A percentile compares a stretch with the other conserved stretches of the same genome.
Evolutionary conservation across 2,888 invertebrate species (phyloP).

Genomic region (Rhopalosiphum nymphaeae): DNA sequence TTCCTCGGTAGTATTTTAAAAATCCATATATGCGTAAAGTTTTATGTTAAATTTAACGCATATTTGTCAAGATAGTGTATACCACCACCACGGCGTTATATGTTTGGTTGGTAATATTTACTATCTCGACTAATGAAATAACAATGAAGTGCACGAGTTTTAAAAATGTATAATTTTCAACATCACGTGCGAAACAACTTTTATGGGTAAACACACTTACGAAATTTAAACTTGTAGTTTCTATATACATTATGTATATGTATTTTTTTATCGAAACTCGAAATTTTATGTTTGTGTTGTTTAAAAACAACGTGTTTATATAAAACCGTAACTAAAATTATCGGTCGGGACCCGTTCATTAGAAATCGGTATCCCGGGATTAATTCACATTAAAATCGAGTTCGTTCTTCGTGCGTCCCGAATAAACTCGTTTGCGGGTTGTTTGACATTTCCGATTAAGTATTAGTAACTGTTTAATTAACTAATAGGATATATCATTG

Average conservation of each 20-base stretch:
- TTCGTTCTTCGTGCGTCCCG: neutral
- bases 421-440: neutral
- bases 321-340: neutral
- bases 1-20: neutral
- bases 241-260: neutral
- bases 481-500: conserved; percentile 36
- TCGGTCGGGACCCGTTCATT: neutral
- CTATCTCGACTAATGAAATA: neutral
- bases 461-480: conserved; percentile 29
- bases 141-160: neutral
- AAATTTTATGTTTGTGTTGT: neutral
- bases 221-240: neutral
- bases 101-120: neutral
- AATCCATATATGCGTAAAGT: neutral
- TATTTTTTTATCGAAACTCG: neutral
- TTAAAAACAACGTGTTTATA: neutral
- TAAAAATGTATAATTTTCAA: neutral
- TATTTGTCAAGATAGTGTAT: neutral
- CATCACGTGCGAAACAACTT: neutral
- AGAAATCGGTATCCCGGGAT: neutral
- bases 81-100: neutral
- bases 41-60: neutral
- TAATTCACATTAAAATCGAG: conserved; percentile 1
- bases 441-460: conserved; percentile 18
- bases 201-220: neutral